Conservation (phyloP, 2,888 invertebrate genomes). For the Drosophila sordidapex region DNA sequence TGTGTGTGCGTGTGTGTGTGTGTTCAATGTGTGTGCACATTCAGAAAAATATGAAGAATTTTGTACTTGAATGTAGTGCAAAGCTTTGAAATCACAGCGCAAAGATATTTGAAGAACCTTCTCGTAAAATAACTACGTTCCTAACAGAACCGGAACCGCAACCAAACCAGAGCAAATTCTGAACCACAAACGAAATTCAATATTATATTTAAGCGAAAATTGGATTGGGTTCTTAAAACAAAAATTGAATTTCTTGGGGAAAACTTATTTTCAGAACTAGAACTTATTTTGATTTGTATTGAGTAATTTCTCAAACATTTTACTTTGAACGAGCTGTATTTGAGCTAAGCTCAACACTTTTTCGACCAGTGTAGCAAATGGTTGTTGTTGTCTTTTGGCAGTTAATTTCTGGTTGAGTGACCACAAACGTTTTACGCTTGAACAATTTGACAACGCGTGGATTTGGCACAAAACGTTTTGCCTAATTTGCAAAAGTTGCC, state of each 20-base stretch:
- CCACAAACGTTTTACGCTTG: slow-evolving; percentile 69
- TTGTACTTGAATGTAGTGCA: not conserved
- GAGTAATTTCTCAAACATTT: not conserved
- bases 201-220: not conserved
- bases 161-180: not conserved
- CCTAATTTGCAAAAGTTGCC: slow-evolving; percentile 77
- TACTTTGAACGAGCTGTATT: not conserved
- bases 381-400: slow-evolving; percentile 31
- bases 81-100: not conserved
- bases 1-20: not conserved
- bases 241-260: not conserved
- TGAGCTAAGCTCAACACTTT: not conserved
- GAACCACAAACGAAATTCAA: not conserved
- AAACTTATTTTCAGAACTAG: not conserved
- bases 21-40: slow-evolving; percentile 5
- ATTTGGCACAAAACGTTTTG: slow-evolving; percentile 78
- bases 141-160: not conserved
- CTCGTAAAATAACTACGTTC: not conserved
- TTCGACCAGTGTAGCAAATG: slow-evolving; percentile 31
- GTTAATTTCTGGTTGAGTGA: slow-evolving; percentile 21
- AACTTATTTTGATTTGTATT: not conserved
- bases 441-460: slow-evolving; percentile 78
- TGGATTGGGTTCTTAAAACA: not conserved
- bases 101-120: not conserved
- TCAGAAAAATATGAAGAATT: not conserved